Evolutionary conservation across 2,797 vertebrate genomes (phyloP), one percentile per base, ranked within the genome.

Genomic region (Karalla daura): DNA sequence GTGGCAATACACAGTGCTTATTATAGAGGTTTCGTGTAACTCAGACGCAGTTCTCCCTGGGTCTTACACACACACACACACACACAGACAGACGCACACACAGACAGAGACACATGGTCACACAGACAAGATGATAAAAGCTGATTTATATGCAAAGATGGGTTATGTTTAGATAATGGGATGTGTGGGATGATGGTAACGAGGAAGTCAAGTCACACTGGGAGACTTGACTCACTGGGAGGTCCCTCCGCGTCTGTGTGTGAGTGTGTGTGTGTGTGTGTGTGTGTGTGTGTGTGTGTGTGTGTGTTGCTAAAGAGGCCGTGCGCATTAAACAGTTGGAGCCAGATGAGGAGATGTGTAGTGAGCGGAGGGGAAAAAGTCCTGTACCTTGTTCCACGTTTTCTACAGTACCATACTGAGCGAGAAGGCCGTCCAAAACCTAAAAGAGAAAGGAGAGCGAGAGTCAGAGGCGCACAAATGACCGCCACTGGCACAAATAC

Each of bases 351-450:
- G 64, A 55, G 63, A 72, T 39, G 49, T 47, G 52, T 39, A 41
- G 40, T 15, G 40, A 60, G 63, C 37, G 24, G 20, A 20, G 43
- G 5, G 24, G 37, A 45, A 60, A 28, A 37, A 45, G 44, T 63
- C 51, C 55, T 43, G 88, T 94, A 98, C 97, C 97, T 97, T 98
- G 96, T 86, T 98, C 97, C 90, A 97, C 96, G 0, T 96, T 96
- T 87, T 98, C 97, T 86, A 98, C 96, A 0, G 95, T 96, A 79
- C 97, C 97, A 68, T 95, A 93, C 87, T 97, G 94, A 89, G 96
- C 97, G 87, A 98, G 92, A 74, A 98, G 95, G 82, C 95, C 87
- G 43, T 98, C 97, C 87, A 98, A 92, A 74, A 96, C 97, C 97
- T 98, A 86, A 41, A 44, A 45, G 78, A 89, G 49, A 85, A 76